A percentile compares a stretch with the other conserved stretches of the same genome.
Conservation (phyloP, 2,888 invertebrate genomes). For the Stenodera caucasica region DNA sequence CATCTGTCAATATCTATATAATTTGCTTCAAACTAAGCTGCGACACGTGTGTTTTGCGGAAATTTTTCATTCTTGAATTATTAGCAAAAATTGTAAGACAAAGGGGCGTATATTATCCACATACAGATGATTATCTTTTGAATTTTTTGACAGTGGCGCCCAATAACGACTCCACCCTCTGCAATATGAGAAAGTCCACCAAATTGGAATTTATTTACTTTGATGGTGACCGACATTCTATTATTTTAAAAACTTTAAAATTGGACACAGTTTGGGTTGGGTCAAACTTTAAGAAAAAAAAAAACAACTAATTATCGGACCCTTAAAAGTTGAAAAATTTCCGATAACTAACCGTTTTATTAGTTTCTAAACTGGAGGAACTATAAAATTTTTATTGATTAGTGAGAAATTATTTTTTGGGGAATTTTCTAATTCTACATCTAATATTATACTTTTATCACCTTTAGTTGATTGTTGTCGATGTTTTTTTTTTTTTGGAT, state of each 20-base stretch:
- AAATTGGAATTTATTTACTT: background rate
- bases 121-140: background rate
- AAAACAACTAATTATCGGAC: background rate
- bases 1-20: background rate
- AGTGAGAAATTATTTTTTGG: background rate
- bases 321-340: background rate
- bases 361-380: background rate
- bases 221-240: background rate
- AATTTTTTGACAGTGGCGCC: constrained; percentile 44
- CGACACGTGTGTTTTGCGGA: background rate
- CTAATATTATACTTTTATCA: background rate
- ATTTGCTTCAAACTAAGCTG: too few relatives aligned
- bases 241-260: background rate
- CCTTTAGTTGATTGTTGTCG: background rate
- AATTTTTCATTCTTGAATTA: background rate
- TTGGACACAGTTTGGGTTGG: constrained; percentile 7
- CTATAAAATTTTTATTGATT: background rate
- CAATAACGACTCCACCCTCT: constrained; percentile 47
- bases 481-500: background rate
- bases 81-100: background rate
- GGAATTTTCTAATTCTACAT: background rate
- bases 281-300: background rate
- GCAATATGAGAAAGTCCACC: constrained; percentile 45
- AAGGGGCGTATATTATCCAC: background rate
- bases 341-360: constrained; percentile 1